These are phyloP conservation scores for Drosophila flavopinicola DNA, from an alignment of 2,888 invertebrate genomes.

Conservation along the genomic window DNA sequence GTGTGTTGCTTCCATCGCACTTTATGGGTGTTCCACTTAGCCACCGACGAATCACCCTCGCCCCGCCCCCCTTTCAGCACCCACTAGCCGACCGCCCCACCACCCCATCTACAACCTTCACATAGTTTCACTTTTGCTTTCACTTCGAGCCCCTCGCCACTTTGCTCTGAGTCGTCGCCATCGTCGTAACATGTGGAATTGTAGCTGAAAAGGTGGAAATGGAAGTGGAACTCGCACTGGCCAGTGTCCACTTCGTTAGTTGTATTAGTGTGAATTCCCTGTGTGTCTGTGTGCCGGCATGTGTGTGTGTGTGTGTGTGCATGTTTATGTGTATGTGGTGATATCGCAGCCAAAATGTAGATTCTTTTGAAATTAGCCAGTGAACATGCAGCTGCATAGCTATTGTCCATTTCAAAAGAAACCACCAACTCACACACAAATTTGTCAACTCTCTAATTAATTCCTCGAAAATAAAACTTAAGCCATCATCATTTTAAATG, in stretches of 20 bases:
- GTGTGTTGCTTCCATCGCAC: conserved; percentile 34
- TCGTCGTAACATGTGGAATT: conserved; percentile 25
- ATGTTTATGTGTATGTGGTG: background rate
- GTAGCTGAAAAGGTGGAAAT: conserved; percentile 2
- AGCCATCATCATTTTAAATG: no score
- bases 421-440: background rate
- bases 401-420: background rate
- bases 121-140: conserved; percentile 78
- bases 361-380: conserved; percentile 2
- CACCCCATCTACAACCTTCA: conserved; percentile 7
- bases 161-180: conserved; percentile 44
- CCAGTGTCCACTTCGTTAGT: conserved; percentile 73
- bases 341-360: conserved; percentile 2
- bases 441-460: no score
- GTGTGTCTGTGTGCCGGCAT: background rate
- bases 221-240: background rate
- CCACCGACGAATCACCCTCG: conserved; percentile 8
- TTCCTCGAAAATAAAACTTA: no score
- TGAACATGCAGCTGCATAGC: background rate
- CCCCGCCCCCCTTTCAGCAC: background rate
- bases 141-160: conserved; percentile 51
- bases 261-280: conserved; percentile 64
- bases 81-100: background rate
- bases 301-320: conserved; percentile 2
- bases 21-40: conserved; percentile 52